Conservation (phyloP, 2,888 invertebrate genomes). For the Cylindroiulus punctatus region DNA sequence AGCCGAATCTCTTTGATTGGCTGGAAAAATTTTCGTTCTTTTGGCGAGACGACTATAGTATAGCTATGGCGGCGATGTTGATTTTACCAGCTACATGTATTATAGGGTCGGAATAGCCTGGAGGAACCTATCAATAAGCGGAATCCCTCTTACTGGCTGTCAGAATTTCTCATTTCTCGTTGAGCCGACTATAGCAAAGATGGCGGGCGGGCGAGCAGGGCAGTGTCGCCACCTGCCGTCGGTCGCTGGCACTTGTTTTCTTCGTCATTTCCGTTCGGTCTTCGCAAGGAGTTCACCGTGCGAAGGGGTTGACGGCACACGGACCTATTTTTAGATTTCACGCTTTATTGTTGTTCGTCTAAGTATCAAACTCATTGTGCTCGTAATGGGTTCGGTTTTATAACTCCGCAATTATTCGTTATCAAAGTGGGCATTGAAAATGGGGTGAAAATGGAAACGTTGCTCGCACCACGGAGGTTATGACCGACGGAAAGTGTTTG, state of each 20-base stretch:
- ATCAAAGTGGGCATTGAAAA: background rate
- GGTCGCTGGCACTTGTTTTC: background rate
- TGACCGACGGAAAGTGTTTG: background rate
- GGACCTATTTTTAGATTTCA: conserved; percentile 36
- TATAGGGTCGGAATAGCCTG: too few species aligned
- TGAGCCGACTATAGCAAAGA: too few species aligned
- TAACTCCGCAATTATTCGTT: conserved; percentile 7
- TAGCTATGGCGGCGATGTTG: too few species aligned
- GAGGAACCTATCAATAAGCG: too few species aligned
- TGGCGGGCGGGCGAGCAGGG: too few species aligned
- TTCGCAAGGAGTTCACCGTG: background rate
- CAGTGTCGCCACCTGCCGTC: background rate
- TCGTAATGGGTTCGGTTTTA: background rate
- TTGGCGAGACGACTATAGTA: too few species aligned
- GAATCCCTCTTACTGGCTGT: too few species aligned
- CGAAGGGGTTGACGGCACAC: conserved; percentile 13
- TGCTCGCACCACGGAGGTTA: background rate
- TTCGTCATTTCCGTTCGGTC: background rate
- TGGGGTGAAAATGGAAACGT: background rate
- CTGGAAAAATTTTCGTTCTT: too few species aligned
- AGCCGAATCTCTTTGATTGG: too few species aligned
- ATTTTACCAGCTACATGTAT: too few species aligned
- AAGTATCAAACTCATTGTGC: background rate
- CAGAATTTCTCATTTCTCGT: too few species aligned
- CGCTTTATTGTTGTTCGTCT: background rate